A percentile compares a stretch with the other conserved stretches of the same genome.
These are phyloP conservation scores for Burhinus oedicnemus DNA, from an alignment of 2,113 vertebrate genomes.

Conservation along the genomic window DNA sequence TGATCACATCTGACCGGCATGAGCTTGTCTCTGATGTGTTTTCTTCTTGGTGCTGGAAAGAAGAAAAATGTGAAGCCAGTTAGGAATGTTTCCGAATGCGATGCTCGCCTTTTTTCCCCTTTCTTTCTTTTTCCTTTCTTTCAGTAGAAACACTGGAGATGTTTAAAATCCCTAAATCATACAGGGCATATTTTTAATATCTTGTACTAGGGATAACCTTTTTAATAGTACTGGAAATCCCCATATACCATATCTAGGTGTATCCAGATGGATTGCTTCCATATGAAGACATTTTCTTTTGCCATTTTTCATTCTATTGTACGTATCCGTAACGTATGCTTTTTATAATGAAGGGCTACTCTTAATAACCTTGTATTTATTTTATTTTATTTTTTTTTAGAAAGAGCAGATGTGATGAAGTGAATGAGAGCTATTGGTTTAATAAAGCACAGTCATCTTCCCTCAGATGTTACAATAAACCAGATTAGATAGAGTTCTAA, in stretches of 20 bases:
- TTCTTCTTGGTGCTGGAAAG: background rate
- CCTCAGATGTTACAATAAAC: constrained; percentile 66
- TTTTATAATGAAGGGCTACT: constrained; percentile 64
- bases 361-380: constrained; percentile 65
- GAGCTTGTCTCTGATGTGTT: background rate
- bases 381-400: constrained; percentile 40
- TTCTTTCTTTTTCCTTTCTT: background rate
- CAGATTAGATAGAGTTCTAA: constrained; percentile 60
- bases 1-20: constrained; percentile 21
- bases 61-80: background rate
- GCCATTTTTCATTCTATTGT: constrained; percentile 57
- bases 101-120: background rate
- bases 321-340: constrained; percentile 13
- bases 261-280: constrained; percentile 72
- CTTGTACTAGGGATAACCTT: constrained; percentile 63
- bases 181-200: constrained; percentile 69
- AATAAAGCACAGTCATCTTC: constrained; percentile 68
- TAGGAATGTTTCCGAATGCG: background rate
- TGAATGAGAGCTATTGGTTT: constrained; percentile 70
- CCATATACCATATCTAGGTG: constrained; percentile 41
- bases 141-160: constrained; percentile 20
- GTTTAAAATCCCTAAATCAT: constrained; percentile 59
- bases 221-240: constrained; percentile 69
- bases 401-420: constrained; percentile 71
- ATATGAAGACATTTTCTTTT: constrained; percentile 68